Conservation (phyloP, 1,140 invertebrate genomes). For the Triops longicaudatus region DNA sequence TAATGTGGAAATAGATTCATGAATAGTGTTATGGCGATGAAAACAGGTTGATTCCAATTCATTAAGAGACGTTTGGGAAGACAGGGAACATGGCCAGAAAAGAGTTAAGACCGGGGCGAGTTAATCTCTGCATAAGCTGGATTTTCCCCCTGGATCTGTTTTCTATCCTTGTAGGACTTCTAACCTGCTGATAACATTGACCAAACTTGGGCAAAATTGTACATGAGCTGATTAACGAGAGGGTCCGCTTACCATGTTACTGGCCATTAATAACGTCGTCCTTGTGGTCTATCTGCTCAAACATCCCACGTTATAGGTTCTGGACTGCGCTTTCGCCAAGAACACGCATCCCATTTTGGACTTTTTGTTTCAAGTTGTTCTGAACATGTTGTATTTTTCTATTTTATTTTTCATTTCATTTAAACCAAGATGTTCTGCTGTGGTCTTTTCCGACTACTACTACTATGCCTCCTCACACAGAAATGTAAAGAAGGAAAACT, state of each 20-base stretch:
- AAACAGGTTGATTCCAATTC: background rate
- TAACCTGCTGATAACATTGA: too few relatives aligned
- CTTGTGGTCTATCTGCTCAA: constrained; percentile 4
- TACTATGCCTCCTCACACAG: too few relatives aligned
- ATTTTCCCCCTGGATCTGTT: background rate
- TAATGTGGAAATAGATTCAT: background rate
- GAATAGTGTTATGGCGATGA: background rate
- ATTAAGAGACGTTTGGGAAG: background rate
- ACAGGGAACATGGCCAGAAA: background rate
- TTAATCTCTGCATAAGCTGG: background rate
- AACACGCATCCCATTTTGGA: too few relatives aligned
- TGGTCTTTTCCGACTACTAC: too few relatives aligned
- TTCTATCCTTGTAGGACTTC: too few relatives aligned
- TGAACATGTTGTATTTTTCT: too few relatives aligned
- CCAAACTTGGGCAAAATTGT: too few relatives aligned
- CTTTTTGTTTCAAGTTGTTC: too few relatives aligned
- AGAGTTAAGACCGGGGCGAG: background rate
- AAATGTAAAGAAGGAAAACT: too few relatives aligned
- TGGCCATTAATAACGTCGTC: constrained; percentile 11
- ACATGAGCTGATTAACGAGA: background rate
- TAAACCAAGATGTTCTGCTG: too few relatives aligned
- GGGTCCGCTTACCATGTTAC: background rate
- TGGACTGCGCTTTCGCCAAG: background rate
- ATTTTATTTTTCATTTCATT: too few relatives aligned
- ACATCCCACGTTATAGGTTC: background rate